Base-by-base conservation (phyloP, 2,113 vertebrate species). In the Cephalopholis sonnerati region DNA sequence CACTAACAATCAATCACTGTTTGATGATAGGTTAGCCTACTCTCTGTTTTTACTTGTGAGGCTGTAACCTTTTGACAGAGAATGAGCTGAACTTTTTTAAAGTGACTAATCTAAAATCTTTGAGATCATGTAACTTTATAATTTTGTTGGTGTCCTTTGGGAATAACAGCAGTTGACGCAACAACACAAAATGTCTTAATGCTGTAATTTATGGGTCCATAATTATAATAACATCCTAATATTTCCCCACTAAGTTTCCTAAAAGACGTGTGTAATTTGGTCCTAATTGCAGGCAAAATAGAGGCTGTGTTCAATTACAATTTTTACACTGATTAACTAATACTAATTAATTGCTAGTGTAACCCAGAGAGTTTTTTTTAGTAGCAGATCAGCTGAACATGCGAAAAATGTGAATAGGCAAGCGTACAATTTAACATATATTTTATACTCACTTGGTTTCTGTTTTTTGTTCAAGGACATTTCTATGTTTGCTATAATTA, bases 251-350 rank as follows among this genome's bases (percentile, higher is more conserved):
- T 16, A 22, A 53, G 16, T 24, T 73, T 67, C 36, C 46, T 25
- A 32, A 83, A 66, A 32, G 20, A 67, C 46, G 2, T 29, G 25
- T 50, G 48, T 63, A 74, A 84, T 57, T 63, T 69, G n/a, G 76
- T 63, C 27, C 15, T 29, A 57, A 57, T 44, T 54, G 39, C 10
- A 16, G 12, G 20, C 13, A 32, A 16, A 67, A 66, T 2, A 16
- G n/a, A 39, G 11, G 27, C 6, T 25, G 7, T 63, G 29, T 41
- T 51, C 29, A 75, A 25, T 20, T 53, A 25, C 3, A 36, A 55
- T 4, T 24, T 24, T 24, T 46, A 25, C 11, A 48, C 20, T 15
- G 27, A 32, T 24, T 18, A 5, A 67, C 51, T 32, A 20, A 27
- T 9, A 7, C 17, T 59, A 16, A 61, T 62, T 13, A 25, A 51